Percentiles rank a stretch among this genome's conserved stretches.
These are phyloP conservation scores for Gobio gobio DNA, from an alignment of 2,113 vertebrate species.

Conservation along the genomic window DNA sequence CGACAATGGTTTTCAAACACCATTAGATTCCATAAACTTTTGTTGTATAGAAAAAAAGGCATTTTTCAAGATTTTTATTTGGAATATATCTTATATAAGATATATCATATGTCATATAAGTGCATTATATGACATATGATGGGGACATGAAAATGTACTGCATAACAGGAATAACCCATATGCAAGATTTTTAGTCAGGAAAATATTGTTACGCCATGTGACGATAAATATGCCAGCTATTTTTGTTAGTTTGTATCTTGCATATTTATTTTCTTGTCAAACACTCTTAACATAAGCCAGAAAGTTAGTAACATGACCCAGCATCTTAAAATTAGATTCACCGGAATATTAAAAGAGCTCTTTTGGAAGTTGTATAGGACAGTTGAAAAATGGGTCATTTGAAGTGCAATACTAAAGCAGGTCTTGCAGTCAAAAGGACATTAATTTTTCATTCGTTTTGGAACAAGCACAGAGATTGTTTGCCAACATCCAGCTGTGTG, in stretches of 20 bases:
- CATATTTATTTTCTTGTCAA: not conserved
- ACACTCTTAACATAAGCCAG: not conserved
- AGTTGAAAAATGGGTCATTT: not conserved
- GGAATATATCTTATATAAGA: not conserved
- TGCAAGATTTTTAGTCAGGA: not conserved
- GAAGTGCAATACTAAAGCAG: not conserved
- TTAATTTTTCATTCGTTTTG: constrained; percentile 7
- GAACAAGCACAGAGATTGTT: constrained; percentile 1
- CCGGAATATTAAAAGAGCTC: not conserved
- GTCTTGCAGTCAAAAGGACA: not conserved
- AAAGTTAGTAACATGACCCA: not conserved
- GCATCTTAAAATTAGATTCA: not conserved
- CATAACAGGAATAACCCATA: not conserved
- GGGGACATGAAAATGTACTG: not conserved
- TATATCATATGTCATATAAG: too few species aligned
- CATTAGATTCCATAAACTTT: not conserved
- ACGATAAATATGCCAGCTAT: not conserved
- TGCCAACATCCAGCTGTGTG: constrained; percentile 12
- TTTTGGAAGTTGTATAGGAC: not conserved
- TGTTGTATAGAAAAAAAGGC: not conserved
- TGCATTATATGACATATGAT: not conserved
- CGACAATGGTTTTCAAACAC: not conserved
- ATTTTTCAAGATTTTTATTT: too few species aligned
- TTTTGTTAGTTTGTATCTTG: not conserved
- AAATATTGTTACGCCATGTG: not conserved